These are phyloP conservation scores for Falco punctatus DNA, from an alignment of 2,113 vertebrate genomes.

Conservation along the genomic window DNA sequence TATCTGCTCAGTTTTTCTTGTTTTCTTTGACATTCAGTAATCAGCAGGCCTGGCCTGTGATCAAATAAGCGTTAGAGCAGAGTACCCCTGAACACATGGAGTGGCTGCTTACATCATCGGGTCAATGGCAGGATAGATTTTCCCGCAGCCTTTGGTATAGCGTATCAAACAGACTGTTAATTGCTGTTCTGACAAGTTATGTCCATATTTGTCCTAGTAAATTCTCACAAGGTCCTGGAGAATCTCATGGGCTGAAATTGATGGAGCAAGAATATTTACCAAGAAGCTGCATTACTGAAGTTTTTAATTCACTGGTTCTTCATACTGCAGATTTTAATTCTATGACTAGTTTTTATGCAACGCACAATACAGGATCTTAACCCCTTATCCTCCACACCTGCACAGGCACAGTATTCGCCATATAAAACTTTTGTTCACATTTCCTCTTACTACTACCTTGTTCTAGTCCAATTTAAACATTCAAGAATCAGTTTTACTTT, in stretches of 20 bases:
- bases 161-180: not conserved
- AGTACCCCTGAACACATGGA: not conserved
- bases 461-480: not conserved
- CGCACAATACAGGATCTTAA: too few relatives aligned
- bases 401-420: not conserved
- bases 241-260: not conserved
- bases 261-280: not conserved
- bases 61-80: slow-evolving; percentile 34
- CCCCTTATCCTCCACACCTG: not conserved
- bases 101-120: slow-evolving; percentile 36
- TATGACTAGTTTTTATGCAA: not conserved
- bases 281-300: not conserved
- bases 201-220: not conserved
- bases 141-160: not conserved
- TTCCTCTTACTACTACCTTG: not conserved
- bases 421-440: not conserved
- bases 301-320: not conserved
- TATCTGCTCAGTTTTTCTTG: slow-evolving; percentile 57
- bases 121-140: slow-evolving; percentile 17
- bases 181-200: not conserved
- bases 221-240: not conserved
- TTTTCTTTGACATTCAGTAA: slow-evolving; percentile 61
- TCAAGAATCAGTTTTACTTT: not conserved
- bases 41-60: slow-evolving; percentile 48
- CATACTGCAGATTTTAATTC: not conserved